Percentiles rank a stretch among this genome's conserved stretches.
phyloP scores from a whole-genome alignment of 2,113 vertebrate genomes.

The Cheilinus undulatus region DNA sequence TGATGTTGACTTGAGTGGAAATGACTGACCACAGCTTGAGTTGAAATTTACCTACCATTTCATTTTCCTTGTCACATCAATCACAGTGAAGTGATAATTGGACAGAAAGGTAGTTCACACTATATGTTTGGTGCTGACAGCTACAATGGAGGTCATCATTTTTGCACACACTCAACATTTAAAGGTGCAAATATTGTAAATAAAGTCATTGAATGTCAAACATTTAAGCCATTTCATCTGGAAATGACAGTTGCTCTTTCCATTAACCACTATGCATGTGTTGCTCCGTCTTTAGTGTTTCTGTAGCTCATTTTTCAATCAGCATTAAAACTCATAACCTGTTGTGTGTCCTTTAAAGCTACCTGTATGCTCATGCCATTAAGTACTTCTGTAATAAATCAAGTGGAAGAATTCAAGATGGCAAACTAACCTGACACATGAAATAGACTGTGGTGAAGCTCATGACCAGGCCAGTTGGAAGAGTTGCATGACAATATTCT shows the following conservation, averaged over 20 bases:
- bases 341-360: background rate
- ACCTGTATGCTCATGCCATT: background rate
- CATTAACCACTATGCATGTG: too few relatives aligned
- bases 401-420: too few relatives aligned
- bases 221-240: background rate
- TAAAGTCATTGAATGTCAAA: background rate
- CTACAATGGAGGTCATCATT: conserved; percentile 22
- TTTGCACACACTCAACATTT: conserved; percentile 27
- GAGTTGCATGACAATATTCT: too few relatives aligned
- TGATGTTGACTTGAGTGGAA: background rate
- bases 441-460: too few relatives aligned
- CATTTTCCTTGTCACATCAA: too few relatives aligned
- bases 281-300: background rate
- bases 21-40: background rate
- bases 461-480: too few relatives aligned
- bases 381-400: background rate
- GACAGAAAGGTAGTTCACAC: conserved; percentile 11
- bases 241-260: too few relatives aligned
- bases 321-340: background rate
- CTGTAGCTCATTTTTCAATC: conserved; percentile 1
- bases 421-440: too few relatives aligned
- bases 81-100: conserved; percentile 36
- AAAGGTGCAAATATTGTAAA: background rate
- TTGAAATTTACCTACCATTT: background rate
- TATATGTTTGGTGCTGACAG: conserved; percentile 33